phyloP scores from a whole-genome alignment of 2,113 vertebrate species.

The Bostrychus sinensis region DNA sequence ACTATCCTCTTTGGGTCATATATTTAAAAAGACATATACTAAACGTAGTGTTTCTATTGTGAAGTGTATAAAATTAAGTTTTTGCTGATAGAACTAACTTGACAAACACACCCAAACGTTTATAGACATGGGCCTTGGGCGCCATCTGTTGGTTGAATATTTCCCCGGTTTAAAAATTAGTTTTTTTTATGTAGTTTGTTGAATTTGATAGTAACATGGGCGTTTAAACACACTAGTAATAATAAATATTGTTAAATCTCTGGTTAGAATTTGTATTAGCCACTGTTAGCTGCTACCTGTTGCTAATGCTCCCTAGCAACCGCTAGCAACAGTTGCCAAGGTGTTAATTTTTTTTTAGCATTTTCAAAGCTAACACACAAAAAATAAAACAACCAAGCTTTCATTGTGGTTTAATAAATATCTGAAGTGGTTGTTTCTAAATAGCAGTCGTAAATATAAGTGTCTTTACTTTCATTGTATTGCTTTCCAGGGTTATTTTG shows the following conservation, averaged over 20 bases:
- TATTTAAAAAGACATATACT: no score
- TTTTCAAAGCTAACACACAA: no score
- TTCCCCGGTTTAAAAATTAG: no score
- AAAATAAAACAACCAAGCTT: no score
- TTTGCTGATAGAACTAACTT: no score
- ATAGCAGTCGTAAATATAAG: background rate
- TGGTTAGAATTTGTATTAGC: background rate
- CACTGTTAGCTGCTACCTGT: background rate
- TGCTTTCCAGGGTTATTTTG: constrained; percentile 30
- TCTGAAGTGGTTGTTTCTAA: background rate
- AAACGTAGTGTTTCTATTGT: no score
- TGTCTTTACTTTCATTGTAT: background rate
- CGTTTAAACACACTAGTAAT: constrained; percentile 13
- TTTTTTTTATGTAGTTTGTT: background rate
- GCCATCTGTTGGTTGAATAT: constrained; percentile 63
- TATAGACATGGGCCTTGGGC: constrained; percentile 28
- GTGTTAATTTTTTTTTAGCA: background rate
- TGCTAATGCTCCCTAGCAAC: no score
- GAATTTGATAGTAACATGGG: constrained; percentile 28
- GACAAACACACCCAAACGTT: constrained; percentile 6
- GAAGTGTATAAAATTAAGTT: no score
- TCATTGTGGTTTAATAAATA: no score
- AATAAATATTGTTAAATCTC: background rate
- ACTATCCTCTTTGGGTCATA: no score
- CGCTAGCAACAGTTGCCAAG: no score